These are phyloP conservation scores for Channa argus DNA, from an alignment of 2,113 vertebrate species.

Conservation along the genomic window DNA sequence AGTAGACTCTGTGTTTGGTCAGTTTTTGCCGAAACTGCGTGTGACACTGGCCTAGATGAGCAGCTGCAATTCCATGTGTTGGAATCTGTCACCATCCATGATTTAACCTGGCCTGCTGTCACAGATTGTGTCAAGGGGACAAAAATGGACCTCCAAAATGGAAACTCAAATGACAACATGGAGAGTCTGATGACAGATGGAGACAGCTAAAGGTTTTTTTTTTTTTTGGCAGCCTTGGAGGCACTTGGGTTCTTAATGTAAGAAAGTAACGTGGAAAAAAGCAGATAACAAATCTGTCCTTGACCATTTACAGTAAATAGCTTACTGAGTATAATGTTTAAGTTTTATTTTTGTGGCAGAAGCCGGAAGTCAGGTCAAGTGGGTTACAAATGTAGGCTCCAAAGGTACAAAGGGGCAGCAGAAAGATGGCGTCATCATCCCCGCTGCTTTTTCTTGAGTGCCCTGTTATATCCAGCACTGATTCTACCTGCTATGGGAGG, in stretches of 20 bases:
- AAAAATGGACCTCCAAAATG: not conserved
- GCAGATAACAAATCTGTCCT: not conserved
- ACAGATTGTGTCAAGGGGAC: not conserved
- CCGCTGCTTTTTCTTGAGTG: not conserved
- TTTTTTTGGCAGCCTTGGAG: not conserved
- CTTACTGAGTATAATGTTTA: too few species aligned
- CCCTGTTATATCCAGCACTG: slow-evolving; percentile 5
- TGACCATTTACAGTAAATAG: too few species aligned
- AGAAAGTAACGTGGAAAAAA: not conserved
- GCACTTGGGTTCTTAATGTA: not conserved
- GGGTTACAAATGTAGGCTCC: not conserved
- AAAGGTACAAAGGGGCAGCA: not conserved
- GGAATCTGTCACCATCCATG: not conserved
- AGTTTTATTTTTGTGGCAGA: not conserved
- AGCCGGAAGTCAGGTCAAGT: slow-evolving; percentile 10
- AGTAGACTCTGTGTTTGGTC: not conserved
- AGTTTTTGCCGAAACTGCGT: slow-evolving; percentile 2
- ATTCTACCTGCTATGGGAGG: slow-evolving; percentile 7
- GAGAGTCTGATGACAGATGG: not conserved
- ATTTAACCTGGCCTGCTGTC: not conserved
- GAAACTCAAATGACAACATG: not conserved
- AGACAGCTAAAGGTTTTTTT: not conserved
- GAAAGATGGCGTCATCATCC: slow-evolving; percentile 15
- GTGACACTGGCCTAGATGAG: not conserved
- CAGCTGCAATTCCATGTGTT: not conserved